Evolutionary conservation across 2,888 invertebrate species (phyloP).

Genomic region (Metalampra italica): DNA sequence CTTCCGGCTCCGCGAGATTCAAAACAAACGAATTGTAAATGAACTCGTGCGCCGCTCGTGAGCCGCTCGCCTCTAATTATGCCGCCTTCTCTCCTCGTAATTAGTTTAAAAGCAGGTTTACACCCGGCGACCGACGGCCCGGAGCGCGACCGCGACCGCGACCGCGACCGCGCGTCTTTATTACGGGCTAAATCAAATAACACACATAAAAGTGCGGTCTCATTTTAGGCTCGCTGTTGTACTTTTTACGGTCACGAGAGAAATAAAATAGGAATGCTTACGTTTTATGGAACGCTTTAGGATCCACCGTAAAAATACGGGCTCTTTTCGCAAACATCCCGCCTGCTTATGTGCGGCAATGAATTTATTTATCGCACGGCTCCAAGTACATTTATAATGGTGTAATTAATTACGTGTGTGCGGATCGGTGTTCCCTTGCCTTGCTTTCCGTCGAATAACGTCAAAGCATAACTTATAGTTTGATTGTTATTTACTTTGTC

Average conservation of each 20-base stretch:
- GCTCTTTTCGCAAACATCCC: background rate
- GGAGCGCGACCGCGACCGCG: background rate
- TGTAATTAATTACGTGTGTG: too few relatives aligned
- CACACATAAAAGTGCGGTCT: constrained; percentile 13
- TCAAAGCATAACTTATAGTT: too few relatives aligned
- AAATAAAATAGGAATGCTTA: constrained; percentile 3
- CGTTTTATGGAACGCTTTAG: background rate
- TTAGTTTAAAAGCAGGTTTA: constrained; percentile 1
- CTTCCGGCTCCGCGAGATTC: background rate
- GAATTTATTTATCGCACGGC: too few relatives aligned
- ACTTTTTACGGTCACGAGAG: constrained; percentile 3
- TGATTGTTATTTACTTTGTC: too few relatives aligned
- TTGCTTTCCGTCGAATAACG: too few relatives aligned
- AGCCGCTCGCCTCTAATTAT: constrained; percentile 3
- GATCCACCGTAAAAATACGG: background rate
- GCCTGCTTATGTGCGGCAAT: too few relatives aligned
- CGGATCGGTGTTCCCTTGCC: too few relatives aligned
- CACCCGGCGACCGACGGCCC: background rate
- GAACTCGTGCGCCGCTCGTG: background rate
- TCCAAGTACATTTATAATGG: too few relatives aligned
- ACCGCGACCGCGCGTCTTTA: background rate
- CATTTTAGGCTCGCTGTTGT: constrained; percentile 10
- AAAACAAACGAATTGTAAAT: constrained; percentile 2
- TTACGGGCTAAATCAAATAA: constrained; percentile 19
- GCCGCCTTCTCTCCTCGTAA: background rate